phyloP scores from a whole-genome alignment of 64 coral and sea anemone species.

The Astreopora myriophthalma region DNA sequence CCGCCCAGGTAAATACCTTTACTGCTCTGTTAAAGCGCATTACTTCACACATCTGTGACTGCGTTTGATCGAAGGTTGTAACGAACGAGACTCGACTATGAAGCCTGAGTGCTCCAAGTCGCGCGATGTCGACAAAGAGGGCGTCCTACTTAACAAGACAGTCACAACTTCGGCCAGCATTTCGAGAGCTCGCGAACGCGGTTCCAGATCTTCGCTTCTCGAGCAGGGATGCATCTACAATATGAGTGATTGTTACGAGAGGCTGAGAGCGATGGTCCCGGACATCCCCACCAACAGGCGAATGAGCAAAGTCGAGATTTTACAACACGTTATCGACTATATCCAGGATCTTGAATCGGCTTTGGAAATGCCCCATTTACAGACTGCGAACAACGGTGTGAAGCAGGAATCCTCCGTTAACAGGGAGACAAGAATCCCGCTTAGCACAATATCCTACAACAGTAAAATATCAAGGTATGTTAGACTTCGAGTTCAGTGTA shows the following conservation, averaged over 20 bases:
- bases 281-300: slow-evolving; percentile 59
- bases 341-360: slow-evolving; percentile 89
- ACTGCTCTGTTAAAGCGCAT: slow-evolving; percentile 50
- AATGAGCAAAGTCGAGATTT: slow-evolving; percentile 82
- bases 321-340: slow-evolving; percentile 91
- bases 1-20: slow-evolving; percentile 72
- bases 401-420: neutral
- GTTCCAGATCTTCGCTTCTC: slow-evolving; percentile 46
- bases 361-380: slow-evolving; percentile 57
- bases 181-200: slow-evolving; percentile 20
- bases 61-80: neutral
- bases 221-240: slow-evolving; percentile 81
- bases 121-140: neutral
- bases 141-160: slow-evolving; percentile 30
- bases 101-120: slow-evolving; percentile 62
- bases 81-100: slow-evolving; percentile 27
- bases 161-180: slow-evolving; percentile 61
- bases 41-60: neutral
- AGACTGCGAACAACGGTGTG: slow-evolving; percentile 1
- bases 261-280: slow-evolving; percentile 81
- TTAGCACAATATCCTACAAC: slow-evolving; percentile 56
- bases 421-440: slow-evolving; percentile 21
- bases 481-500: neutral
- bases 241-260: slow-evolving; percentile 90
- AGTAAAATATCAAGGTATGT: neutral